Evolutionary conservation across 2,113 vertebrate genomes (phyloP), one percentile per base, ranked within the genome.

Genomic region (Sceloporus tristichus): DNA sequence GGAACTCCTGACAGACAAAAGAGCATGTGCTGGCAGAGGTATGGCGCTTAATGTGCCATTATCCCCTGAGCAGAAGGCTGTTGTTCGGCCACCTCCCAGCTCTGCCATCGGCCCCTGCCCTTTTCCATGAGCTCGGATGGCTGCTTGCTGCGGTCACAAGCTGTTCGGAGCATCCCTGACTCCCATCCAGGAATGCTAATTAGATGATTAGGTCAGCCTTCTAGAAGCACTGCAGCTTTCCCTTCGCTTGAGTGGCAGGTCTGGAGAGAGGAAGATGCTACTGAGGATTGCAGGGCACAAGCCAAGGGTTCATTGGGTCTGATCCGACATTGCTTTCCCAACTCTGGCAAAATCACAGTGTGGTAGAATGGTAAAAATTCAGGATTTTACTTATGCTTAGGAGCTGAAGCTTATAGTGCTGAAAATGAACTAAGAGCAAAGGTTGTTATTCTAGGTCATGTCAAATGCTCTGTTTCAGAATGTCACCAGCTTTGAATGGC

Each of bases 101-200:
- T 76, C n/a, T 34, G 56, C 71, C 65, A 23, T 25, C 4, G n/a
- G 71, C 53, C n/a, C 25, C 70, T 75, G 68, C 48, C 14, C 34
- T 25, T 13, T 42, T 27, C 77, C 66, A 80, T 23, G 16, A 59
- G 79, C 56, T 53, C 6, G 18, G 59, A 18, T 75, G 16, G 16
- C 29, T 29, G 19, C 59, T 34, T 29, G 0, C 86, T 40, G 83
- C 0, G 0, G 90, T 87, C 91, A 91, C 89, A 85, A 6, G 0
- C 59, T 0, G 1, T 85, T 76, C 0, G 0, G 34, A 83, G 83
- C 83, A 21, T 79, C 14, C 19, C 65, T 48, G 76, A 73, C 84
- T 83, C 78, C 82, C 40, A 18, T 82, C 38, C 70, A 75, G 56
- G 79, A 87, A 82, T 87, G 71, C 70, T 34, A 75, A 87, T 82